Conservation (phyloP, 2,888 invertebrate species). For the Anthophora plumipes region DNA sequence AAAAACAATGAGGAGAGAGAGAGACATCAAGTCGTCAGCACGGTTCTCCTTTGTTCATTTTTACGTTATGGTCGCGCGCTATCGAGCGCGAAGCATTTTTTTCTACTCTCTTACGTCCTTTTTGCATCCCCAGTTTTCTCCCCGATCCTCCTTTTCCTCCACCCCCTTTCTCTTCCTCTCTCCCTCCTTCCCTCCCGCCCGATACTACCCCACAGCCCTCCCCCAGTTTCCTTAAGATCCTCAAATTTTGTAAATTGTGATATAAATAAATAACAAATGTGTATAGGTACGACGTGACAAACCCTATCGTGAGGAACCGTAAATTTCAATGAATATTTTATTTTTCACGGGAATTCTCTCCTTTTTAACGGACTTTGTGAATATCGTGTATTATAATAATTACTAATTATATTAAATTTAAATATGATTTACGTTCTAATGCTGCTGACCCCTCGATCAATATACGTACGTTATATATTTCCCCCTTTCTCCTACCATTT, state of each 20-base stretch:
- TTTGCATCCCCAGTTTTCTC: slow-evolving; percentile 35
- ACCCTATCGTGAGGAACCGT: slow-evolving; percentile 74
- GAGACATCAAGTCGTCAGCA: slow-evolving; percentile 56
- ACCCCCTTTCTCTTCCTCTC: background rate
- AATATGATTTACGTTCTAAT: slow-evolving; percentile 82
- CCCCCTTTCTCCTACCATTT: slow-evolving; percentile 44
- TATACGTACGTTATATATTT: slow-evolving; percentile 55
- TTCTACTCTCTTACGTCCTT: slow-evolving; percentile 56
- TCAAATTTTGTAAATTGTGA: slow-evolving; percentile 84
- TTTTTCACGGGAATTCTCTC: slow-evolving; percentile 74
- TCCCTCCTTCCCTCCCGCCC: background rate
- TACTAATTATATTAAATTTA: slow-evolving; percentile 84
- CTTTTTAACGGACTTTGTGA: slow-evolving; percentile 83
- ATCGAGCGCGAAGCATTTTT: slow-evolving; percentile 60
- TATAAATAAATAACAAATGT: slow-evolving; percentile 84
- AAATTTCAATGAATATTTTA: slow-evolving; percentile 80
- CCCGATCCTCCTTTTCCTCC: slow-evolving; percentile 15
- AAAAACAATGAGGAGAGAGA: slow-evolving; percentile 63
- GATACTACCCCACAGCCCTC: no score
- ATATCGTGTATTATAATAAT: slow-evolving; percentile 85
- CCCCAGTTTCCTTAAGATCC: slow-evolving; percentile 63
- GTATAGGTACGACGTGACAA: slow-evolving; percentile 79
- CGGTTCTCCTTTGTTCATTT: slow-evolving; percentile 66
- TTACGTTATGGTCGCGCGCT: slow-evolving; percentile 56
- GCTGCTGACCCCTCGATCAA: slow-evolving; percentile 69